Conservation (phyloP, 2,888 invertebrate genomes). For the Drosophila glabriapex region DNA sequence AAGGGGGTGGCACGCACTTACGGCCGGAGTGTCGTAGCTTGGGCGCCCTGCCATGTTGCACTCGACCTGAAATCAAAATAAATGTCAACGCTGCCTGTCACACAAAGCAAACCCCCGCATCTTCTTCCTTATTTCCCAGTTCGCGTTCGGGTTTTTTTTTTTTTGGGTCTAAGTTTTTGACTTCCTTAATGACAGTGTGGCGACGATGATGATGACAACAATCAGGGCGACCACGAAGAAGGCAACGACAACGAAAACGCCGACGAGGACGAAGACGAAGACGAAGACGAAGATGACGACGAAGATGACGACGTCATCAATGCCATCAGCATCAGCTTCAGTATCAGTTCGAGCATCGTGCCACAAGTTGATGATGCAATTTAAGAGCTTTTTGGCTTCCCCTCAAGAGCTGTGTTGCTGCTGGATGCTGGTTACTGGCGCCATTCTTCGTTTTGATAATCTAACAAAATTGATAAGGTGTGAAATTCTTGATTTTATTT, state of each 20-base stretch:
- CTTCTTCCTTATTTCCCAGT: conserved; percentile 4
- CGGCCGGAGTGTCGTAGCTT: conserved; percentile 1
- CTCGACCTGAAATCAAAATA: conserved; percentile 79
- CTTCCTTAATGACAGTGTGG: conserved; percentile 78
- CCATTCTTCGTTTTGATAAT: conserved; percentile 66
- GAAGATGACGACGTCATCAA: conserved; percentile 56
- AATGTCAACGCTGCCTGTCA: conserved; percentile 77
- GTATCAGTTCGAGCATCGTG: conserved; percentile 17
- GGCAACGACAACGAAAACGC: neutral
- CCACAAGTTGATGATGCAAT: conserved; percentile 63
- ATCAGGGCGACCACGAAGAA: conserved; percentile 35
- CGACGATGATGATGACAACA: conserved; percentile 55
- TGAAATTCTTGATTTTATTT: conserved; percentile 81
- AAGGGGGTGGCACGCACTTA: conserved; percentile 49
- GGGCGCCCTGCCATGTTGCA: conserved; percentile 54
- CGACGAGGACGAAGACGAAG: neutral
- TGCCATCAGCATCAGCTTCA: conserved; percentile 44
- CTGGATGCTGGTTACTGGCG: conserved; percentile 14
- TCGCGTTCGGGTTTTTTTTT: conserved; percentile 16
- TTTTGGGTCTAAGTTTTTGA: conserved; percentile 77
- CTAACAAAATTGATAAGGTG: conserved; percentile 82
- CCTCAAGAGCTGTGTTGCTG: conserved; percentile 6
- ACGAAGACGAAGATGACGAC: conserved; percentile 36
- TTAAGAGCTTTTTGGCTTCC: conserved; percentile 53
- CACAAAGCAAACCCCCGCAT: conserved; percentile 53